These are phyloP conservation scores for Ridgeia piscesae DNA, from an alignment of 1,140 invertebrate genomes.

Conservation along the genomic window DNA sequence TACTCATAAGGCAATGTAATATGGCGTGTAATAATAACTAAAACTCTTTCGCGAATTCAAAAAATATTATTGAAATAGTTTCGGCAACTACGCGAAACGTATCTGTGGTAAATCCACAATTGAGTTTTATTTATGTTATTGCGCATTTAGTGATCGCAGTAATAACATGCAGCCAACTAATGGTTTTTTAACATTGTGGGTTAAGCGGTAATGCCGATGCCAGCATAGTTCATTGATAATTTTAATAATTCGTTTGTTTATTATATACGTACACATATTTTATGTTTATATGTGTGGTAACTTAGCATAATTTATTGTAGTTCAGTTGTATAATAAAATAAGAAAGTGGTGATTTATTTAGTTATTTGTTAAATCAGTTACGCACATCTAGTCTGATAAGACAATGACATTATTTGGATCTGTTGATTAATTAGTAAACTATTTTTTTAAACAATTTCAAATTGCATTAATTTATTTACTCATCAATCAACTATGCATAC, in stretches of 20 bases:
- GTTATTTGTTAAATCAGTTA: background rate
- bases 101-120: background rate
- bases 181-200: background rate
- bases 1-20: too few relatives aligned
- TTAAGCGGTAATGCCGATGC: too few relatives aligned
- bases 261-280: background rate
- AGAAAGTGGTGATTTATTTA: background rate
- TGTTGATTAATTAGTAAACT: background rate
- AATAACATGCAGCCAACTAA: background rate
- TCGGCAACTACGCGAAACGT: background rate
- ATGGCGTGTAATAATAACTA: too few relatives aligned
- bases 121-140: background rate
- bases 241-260: background rate
- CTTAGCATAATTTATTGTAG: background rate
- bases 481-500: too few relatives aligned
- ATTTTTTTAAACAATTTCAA: too few relatives aligned
- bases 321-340: background rate
- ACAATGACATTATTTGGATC: background rate
- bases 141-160: background rate
- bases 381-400: too few relatives aligned
- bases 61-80: too few relatives aligned
- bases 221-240: too few relatives aligned
- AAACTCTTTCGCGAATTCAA: too few relatives aligned
- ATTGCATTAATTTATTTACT: too few relatives aligned
- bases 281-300: background rate